These are phyloP conservation scores for Pyrgilauda ruficollis DNA, from an alignment of 2,113 vertebrate genomes.

Conservation along the genomic window DNA sequence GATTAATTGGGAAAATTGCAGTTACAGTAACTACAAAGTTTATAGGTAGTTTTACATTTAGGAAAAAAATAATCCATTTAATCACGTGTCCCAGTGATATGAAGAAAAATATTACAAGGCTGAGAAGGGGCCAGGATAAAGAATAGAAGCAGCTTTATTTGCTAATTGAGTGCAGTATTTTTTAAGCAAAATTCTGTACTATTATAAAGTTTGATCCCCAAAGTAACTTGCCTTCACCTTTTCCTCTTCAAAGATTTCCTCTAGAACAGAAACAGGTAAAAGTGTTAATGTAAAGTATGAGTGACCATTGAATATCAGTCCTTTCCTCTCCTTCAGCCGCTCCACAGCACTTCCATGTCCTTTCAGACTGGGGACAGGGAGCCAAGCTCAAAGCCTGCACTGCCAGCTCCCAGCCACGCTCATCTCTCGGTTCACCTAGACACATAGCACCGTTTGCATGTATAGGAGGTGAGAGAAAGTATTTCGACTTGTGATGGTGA, in stretches of 20 bases:
- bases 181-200: not conserved
- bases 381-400: not conserved
- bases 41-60: not conserved
- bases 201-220: not conserved
- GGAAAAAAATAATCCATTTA: not conserved
- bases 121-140: not conserved
- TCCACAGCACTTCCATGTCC: not conserved
- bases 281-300: not conserved
- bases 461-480: not conserved
- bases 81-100: fast-evolving
- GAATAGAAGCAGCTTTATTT: not conserved
- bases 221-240: not conserved
- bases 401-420: not conserved
- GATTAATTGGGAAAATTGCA: not conserved
- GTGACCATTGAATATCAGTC: not conserved
- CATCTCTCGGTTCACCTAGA: not conserved
- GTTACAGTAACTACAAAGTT: not conserved
- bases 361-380: not conserved
- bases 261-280: not conserved
- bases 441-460: not conserved
- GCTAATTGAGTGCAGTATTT: not conserved
- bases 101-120: not conserved
- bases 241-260: not conserved
- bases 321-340: not conserved
- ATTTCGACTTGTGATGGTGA: not conserved